Conservation (phyloP, 2,888 invertebrate genomes). For the Rhopalosiphum nymphaeae region DNA sequence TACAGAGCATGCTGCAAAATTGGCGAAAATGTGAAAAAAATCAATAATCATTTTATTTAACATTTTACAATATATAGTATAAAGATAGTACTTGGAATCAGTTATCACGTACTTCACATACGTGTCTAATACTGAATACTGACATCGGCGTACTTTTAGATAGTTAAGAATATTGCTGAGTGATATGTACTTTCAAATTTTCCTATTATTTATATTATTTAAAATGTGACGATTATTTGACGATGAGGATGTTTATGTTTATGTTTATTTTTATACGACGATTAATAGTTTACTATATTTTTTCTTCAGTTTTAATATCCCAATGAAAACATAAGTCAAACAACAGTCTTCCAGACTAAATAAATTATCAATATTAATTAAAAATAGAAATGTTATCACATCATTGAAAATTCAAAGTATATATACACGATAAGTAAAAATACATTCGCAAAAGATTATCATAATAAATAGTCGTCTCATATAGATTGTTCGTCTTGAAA, state of each 20-base stretch:
- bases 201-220: not conserved
- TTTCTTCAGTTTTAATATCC: not conserved
- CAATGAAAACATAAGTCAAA: not conserved
- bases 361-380: not conserved
- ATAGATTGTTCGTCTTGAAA: not conserved
- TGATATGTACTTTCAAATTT: not conserved
- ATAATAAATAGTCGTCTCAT: not conserved
- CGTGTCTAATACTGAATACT: not conserved
- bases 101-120: not conserved
- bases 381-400: not conserved
- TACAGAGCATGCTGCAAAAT: not conserved
- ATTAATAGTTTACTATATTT: not conserved
- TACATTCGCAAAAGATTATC: not conserved
- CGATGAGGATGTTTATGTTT: not conserved
- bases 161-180: not conserved
- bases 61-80: not conserved
- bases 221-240: not conserved
- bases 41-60: slow-evolving; percentile 6
- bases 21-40: not conserved
- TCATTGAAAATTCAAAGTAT: not conserved
- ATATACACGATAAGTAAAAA: not conserved
- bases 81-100: not conserved
- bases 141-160: not conserved
- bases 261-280: not conserved
- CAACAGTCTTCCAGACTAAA: not conserved